Evolutionary conservation across 1,140 invertebrate species (phyloP).

Genomic region (Andrena cerasifolii): DNA sequence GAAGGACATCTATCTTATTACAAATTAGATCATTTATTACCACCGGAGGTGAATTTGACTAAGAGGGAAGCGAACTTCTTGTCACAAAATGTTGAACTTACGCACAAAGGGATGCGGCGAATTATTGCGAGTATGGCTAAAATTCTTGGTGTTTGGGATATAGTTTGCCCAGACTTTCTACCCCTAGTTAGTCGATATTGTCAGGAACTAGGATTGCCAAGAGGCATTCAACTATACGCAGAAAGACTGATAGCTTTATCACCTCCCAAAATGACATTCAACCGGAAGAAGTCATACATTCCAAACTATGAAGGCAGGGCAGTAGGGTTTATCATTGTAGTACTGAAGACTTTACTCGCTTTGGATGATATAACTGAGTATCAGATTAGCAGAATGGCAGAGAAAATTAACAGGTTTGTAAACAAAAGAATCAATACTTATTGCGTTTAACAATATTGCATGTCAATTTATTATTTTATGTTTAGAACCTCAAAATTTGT

Average conservation of each 20-base stretch:
- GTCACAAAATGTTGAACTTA: slow-evolving; percentile 74
- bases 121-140: slow-evolving; percentile 73
- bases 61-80: slow-evolving; percentile 68
- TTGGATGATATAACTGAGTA: slow-evolving; percentile 86
- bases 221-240: slow-evolving; percentile 73
- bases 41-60: slow-evolving; percentile 78
- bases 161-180: slow-evolving; percentile 80
- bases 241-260: slow-evolving; percentile 77
- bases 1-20: slow-evolving; percentile 85
- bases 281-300: slow-evolving; percentile 59
- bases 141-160: slow-evolving; percentile 76
- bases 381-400: slow-evolving; percentile 82
- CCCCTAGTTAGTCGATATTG: slow-evolving; percentile 82
- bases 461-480: slow-evolving; percentile 25
- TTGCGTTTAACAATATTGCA: neutral
- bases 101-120: slow-evolving; percentile 73
- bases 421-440: slow-evolving; percentile 25
- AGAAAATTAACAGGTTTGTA: slow-evolving; percentile 80
- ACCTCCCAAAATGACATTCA: slow-evolving; percentile 76
- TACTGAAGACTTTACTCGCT: slow-evolving; percentile 85
- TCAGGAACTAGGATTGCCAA: slow-evolving; percentile 83
- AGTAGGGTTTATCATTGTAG: slow-evolving; percentile 85
- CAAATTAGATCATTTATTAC: slow-evolving; percentile 83
- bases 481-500: slow-evolving; percentile 44
- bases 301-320: slow-evolving; percentile 85